Evolutionary conservation across 1,140 invertebrate species (phyloP), one percentile per base, ranked within the genome.

Genomic region (Drosophila ercepeae): DNA sequence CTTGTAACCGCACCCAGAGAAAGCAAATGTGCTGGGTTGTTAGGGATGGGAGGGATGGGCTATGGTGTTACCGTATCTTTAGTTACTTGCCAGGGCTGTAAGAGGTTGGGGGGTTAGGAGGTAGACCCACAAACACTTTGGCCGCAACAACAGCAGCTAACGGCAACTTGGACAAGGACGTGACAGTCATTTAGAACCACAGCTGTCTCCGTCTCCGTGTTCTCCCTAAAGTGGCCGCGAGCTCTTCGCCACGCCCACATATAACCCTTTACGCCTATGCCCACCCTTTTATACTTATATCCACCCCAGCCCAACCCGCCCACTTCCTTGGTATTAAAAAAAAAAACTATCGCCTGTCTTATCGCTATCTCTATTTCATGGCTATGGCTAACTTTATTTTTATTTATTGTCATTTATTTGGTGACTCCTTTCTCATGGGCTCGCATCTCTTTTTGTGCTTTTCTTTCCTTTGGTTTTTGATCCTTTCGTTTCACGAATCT

Each of bases 341-440:
- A 4, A 32, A 27, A 7, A 67, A 82, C 82, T 88, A 88, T 88
- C 82, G 57, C 70, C 51, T 71, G 34, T 89, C 78, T 71, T 86
- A 75, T 84, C 82, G 89, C 64, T 86, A 77, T 89, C 78, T 88
- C 13, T 39, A 2, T 39, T 61, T 88, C 78, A 89, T 83, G 42
- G 83, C 83, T 89, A 89, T 83, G 42, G 83, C 83, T 89, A 88
- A 88, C 65, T 89, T 86, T 59, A 82, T 86, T 89, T 88, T 88
- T 75, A 59, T 89, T 89, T 88, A 83, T 83, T 75, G 78, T 69
- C 71, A 83, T 78, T 78, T 83, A 75, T 88, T 89, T 72, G 55
- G 70, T 78, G 54, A 61, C 59, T 76, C 70, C 65, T 77, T 79
- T 74, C 81, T 79, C 59, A 84, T 65, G 72, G 48, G 67, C 50